Evolutionary conservation across 2,113 vertebrate species (phyloP).

Genomic region (Pygathrix nemaeus): DNA sequence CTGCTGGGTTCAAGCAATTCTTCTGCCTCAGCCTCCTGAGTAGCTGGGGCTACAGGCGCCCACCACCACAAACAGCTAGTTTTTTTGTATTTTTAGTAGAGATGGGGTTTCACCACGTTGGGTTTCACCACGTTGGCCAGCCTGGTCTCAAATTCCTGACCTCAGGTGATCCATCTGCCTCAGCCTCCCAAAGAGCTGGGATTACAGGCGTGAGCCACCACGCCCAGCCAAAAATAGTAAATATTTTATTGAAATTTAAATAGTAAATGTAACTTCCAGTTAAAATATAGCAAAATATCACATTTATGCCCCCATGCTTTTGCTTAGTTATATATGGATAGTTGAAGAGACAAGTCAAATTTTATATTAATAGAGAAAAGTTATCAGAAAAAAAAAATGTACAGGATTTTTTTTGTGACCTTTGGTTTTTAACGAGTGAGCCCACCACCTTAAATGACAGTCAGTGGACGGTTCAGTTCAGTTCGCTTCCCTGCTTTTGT

Average conservation of each 20-base stretch:
- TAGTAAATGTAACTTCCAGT: not conserved
- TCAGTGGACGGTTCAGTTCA: not conserved
- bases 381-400: not conserved
- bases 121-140: too few relatives aligned
- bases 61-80: too few relatives aligned
- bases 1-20: too few relatives aligned
- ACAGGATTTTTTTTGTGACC: not conserved
- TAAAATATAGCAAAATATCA: not conserved
- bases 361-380: not conserved
- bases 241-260: constrained; percentile 15
- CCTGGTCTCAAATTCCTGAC: too few relatives aligned
- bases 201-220: too few relatives aligned
- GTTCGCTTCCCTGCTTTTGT: not conserved
- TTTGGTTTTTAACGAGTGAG: not conserved
- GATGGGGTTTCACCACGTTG: too few relatives aligned
- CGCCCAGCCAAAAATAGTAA: not conserved
- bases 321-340: not conserved
- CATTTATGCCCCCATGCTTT: not conserved
- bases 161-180: too few relatives aligned
- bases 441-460: not conserved
- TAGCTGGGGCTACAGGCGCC: too few relatives aligned
- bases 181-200: too few relatives aligned
- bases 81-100: too few relatives aligned
- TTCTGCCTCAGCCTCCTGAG: too few relatives aligned
- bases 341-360: not conserved